phyloP scores from a whole-genome alignment of 2,113 vertebrate species.

The Poeciliopsis occidentalis region DNA sequence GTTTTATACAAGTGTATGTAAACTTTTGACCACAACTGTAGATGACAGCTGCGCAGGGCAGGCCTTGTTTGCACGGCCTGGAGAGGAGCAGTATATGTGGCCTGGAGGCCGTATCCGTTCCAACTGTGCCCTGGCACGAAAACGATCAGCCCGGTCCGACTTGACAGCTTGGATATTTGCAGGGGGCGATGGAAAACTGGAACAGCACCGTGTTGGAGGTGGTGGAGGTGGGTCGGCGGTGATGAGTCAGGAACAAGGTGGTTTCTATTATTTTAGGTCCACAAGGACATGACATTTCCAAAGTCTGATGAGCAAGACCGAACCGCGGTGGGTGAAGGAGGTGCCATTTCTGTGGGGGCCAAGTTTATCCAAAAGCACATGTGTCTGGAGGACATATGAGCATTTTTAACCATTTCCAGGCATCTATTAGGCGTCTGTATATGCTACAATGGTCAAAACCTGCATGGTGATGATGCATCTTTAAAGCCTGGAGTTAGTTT shows the following conservation, averaged over 20 bases:
- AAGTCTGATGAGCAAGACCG: slow-evolving; percentile 30
- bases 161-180: slow-evolving; percentile 82
- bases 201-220: slow-evolving; percentile 54
- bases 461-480: slow-evolving; percentile 27
- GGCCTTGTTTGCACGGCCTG: slow-evolving; percentile 71
- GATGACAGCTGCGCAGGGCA: slow-evolving; percentile 70
- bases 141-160: slow-evolving; percentile 70
- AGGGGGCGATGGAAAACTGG: slow-evolving; percentile 76
- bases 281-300: slow-evolving; percentile 58
- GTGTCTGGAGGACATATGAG: slow-evolving; percentile 6
- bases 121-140: slow-evolving; percentile 81
- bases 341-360: slow-evolving; percentile 16
- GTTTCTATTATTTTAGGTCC: slow-evolving; percentile 64
- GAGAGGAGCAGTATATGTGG: slow-evolving; percentile 65
- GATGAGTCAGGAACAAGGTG: slow-evolving; percentile 61
- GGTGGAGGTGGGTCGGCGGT: slow-evolving; percentile 17
- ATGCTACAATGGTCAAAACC: slow-evolving; percentile 3
- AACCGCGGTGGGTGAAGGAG: slow-evolving; percentile 8
- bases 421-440: slow-evolving; percentile 17
- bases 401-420: slow-evolving; percentile 17
- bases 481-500: slow-evolving; percentile 35
- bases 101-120: slow-evolving; percentile 79
- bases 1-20: too few relatives aligned
- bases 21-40: too few relatives aligned
- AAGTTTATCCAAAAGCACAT: slow-evolving; percentile 38